phyloP scores from a whole-genome alignment of 2,113 vertebrate genomes.

The Trinectes maculatus region DNA sequence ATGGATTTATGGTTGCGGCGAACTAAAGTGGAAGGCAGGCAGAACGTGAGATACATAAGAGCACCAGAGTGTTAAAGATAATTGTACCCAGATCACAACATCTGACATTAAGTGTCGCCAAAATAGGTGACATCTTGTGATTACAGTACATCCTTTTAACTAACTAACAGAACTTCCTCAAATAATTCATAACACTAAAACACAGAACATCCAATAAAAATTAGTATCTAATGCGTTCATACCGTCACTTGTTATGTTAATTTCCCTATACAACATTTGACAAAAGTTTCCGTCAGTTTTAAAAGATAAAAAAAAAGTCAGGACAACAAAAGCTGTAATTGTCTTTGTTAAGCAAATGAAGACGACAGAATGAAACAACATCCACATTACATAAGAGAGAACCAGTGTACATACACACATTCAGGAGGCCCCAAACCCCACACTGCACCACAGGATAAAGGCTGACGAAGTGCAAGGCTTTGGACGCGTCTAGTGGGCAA shows the following conservation, averaged over 20 bases:
- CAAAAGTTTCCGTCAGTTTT: neutral
- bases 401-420: neutral
- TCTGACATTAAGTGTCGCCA: neutral
- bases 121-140: neutral
- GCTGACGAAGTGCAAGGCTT: slow-evolving; percentile 43
- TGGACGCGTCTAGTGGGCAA: slow-evolving; percentile 41
- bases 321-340: neutral
- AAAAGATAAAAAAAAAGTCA: neutral
- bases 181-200: too few relatives aligned
- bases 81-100: neutral
- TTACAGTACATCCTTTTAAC: too few relatives aligned
- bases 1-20: slow-evolving; percentile 17
- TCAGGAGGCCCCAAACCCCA: slow-evolving; percentile 29
- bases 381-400: neutral
- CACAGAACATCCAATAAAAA: too few relatives aligned
- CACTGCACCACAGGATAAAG: slow-evolving; percentile 20
- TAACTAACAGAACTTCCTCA: too few relatives aligned
- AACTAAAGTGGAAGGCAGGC: neutral
- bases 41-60: neutral
- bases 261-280: too few relatives aligned
- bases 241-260: too few relatives aligned
- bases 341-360: neutral
- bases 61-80: neutral
- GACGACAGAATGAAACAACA: neutral
- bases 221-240: too few relatives aligned